Conservation (phyloP, 2,797 vertebrate species). For the Anabacerthia variegaticeps region DNA sequence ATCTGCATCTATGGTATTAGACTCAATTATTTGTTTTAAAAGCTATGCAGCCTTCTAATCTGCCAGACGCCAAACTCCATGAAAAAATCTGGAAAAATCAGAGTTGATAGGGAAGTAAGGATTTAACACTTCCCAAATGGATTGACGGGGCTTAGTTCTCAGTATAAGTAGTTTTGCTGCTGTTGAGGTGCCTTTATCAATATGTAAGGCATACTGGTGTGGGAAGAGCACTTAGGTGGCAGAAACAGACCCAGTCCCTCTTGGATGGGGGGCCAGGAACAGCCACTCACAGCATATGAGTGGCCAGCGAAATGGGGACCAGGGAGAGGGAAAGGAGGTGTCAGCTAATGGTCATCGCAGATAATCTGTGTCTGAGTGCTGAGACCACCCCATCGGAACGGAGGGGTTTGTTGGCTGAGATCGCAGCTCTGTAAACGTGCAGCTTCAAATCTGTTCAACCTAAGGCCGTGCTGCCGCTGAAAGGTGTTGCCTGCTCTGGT, state of each 20-base stretch:
- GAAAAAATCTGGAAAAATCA: neutral
- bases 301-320: neutral
- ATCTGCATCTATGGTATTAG: neutral
- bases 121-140: neutral
- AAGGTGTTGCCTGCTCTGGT: neutral
- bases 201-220: accelerated
- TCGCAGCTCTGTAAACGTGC: accelerated
- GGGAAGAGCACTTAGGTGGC: neutral
- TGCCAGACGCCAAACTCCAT: neutral
- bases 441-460: neutral
- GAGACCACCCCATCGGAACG: neutral
- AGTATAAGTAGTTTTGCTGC: neutral
- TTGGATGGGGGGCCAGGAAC: neutral
- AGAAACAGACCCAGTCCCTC: neutral
- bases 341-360: neutral
- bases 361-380: neutral
- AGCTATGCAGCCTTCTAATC: neutral
- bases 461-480: neutral
- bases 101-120: neutral
- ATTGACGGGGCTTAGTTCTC: neutral
- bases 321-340: neutral
- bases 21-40: neutral
- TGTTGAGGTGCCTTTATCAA: neutral
- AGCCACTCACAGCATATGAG: accelerated
- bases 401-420: neutral